Conservation (phyloP, 92 coral and sea anemone genomes). For the Umimayanthus chanpuru region DNA sequence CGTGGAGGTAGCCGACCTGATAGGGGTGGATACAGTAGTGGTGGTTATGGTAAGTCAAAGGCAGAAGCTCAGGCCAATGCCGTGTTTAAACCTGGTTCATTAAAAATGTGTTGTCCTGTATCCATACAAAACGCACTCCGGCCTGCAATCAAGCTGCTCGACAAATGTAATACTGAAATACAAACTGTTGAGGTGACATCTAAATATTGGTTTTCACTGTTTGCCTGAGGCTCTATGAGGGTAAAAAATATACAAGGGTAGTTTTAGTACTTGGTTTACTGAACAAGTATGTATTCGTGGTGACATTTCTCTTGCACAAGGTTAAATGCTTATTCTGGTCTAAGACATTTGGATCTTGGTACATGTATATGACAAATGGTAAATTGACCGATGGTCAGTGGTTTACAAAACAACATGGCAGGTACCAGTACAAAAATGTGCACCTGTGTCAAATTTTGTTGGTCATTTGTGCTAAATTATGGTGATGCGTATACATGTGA, state of each 20-base stretch:
- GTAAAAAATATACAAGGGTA: neutral
- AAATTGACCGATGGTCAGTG: neutral
- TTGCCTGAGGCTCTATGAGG: neutral
- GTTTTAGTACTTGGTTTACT: neutral
- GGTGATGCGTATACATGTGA: too few relatives aligned
- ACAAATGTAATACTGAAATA: neutral
- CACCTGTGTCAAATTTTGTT: too few relatives aligned
- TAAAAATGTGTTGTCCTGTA: constrained; percentile 38
- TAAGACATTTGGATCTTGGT: neutral
- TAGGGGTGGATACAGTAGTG: constrained; percentile 52
- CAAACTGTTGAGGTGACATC: neutral
- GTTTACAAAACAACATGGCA: neutral
- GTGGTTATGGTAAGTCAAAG: constrained; percentile 52
- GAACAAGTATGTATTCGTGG: neutral
- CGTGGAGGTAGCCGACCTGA: constrained; percentile 48
- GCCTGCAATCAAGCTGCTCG: constrained; percentile 36
- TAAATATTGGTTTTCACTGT: neutral
- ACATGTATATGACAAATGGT: neutral
- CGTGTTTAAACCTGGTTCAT: constrained; percentile 45
- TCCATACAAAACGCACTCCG: constrained; percentile 39
- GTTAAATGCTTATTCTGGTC: too few relatives aligned
- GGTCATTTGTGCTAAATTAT: too few relatives aligned
- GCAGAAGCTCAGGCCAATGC: constrained; percentile 48
- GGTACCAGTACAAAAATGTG: too few relatives aligned
- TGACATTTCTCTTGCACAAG: neutral